Conservation (phyloP, 2,113 vertebrate genomes). For the Megaptera novaeangliae region DNA sequence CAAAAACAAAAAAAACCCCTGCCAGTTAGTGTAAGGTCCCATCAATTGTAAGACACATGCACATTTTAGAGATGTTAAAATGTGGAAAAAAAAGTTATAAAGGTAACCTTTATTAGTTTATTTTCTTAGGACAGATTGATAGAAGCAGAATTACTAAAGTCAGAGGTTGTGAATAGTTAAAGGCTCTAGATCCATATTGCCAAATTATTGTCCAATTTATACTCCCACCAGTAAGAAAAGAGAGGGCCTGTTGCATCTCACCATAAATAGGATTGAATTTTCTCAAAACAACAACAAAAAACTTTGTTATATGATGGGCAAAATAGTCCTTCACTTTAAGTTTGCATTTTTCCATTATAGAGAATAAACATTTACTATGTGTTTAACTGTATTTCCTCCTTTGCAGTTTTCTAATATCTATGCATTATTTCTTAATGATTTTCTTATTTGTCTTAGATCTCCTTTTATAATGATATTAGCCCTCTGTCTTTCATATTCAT, state of each 20-base stretch:
- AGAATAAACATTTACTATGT: background rate
- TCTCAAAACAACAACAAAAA: background rate
- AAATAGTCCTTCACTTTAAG: background rate
- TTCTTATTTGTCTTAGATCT: background rate
- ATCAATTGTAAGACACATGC: background rate
- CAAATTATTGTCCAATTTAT: background rate
- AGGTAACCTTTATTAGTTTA: background rate
- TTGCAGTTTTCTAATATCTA: background rate
- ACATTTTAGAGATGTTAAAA: background rate
- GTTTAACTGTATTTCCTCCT: background rate
- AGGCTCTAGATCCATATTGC: background rate
- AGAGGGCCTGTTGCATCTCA: background rate
- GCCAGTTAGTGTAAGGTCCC: background rate
- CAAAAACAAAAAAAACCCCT: background rate
- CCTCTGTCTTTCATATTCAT: background rate
- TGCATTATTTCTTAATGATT: background rate
- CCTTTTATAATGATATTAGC: background rate
- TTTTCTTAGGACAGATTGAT: background rate
- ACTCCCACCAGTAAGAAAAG: background rate
- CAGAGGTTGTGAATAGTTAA: background rate
- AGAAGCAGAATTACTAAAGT: background rate
- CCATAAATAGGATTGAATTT: background rate
- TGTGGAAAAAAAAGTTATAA: background rate
- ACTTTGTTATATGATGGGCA: background rate
- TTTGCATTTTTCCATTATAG: background rate